A percentile compares a stretch with the other conserved stretches of the same genome.
These are phyloP conservation scores for Pempheris klunzingeri DNA, from an alignment of 2,797 vertebrate genomes.

Conservation along the genomic window DNA sequence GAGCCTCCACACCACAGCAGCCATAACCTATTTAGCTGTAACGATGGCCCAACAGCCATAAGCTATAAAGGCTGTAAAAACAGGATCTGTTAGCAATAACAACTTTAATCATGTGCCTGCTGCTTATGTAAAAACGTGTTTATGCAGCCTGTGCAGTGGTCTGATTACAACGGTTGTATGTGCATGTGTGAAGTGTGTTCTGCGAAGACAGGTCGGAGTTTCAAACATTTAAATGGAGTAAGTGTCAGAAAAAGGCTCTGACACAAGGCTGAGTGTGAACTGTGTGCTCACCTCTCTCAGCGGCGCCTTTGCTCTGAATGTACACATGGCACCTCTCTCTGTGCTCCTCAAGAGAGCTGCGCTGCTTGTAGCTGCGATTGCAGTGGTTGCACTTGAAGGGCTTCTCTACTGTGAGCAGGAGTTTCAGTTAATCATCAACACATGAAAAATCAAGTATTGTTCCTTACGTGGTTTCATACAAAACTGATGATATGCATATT, in stretches of 20 bases:
- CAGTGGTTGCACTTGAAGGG: conserved; percentile 86
- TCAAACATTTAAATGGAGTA: not conserved
- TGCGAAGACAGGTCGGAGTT: not conserved
- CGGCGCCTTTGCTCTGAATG: conserved; percentile 87
- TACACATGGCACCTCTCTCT: conserved; percentile 93
- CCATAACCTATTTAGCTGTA: conserved; percentile 73
- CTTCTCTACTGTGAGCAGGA: conserved; percentile 82
- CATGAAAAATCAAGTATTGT: conserved; percentile 43
- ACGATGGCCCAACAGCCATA: conserved; percentile 49
- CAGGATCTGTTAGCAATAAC: conserved; percentile 34
- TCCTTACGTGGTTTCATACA: conserved; percentile 48
- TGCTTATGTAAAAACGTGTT: conserved; percentile 11
- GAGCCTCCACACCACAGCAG: conserved; percentile 63
- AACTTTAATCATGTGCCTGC: conserved; percentile 21
- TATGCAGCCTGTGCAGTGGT: not conserved
- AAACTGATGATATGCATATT: conserved; percentile 56
- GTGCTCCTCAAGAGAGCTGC: conserved; percentile 94
- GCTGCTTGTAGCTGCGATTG: conserved; percentile 85
- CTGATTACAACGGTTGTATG: not conserved
- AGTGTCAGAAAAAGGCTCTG: not conserved
- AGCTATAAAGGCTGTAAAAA: conserved; percentile 58
- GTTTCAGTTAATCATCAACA: conserved; percentile 59
- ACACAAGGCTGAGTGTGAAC: not conserved
- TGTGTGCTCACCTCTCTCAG: conserved; percentile 80
- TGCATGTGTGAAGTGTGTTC: conserved; percentile 39